A percentile compares a stretch with the other conserved stretches of the same genome.
These are phyloP conservation scores for Sycophila texana DNA, from an alignment of 2,888 invertebrate species.

Conservation along the genomic window DNA sequence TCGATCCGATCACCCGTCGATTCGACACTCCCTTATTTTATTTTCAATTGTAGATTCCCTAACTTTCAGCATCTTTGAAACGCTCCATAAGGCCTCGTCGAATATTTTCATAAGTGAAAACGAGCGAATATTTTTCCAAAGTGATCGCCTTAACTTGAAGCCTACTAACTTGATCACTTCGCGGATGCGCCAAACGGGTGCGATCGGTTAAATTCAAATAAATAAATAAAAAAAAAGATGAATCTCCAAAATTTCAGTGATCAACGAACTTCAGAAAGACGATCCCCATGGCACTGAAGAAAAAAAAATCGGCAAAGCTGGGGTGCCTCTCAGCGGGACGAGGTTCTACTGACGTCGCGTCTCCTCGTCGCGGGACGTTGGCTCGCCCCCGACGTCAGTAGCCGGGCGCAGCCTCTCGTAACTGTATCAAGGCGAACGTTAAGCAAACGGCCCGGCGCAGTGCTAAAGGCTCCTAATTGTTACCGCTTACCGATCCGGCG, in stretches of 20 bases:
- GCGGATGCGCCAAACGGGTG: no score
- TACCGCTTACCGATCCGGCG: constrained; percentile 58
- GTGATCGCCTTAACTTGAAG: background rate
- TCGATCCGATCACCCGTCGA: background rate
- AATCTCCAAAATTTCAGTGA: background rate
- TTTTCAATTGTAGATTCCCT: no score
- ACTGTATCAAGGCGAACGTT: constrained; percentile 74
- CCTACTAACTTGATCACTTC: background rate
- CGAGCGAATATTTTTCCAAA: background rate
- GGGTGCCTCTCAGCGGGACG: constrained; percentile 18
- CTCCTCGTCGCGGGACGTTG: background rate
- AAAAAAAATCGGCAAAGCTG: no score
- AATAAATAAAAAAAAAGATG: background rate
- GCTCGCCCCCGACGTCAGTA: background rate
- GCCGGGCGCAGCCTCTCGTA: constrained; percentile 60
- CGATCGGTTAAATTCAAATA: no score
- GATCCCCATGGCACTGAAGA: no score
- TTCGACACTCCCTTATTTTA: background rate
- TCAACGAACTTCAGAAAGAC: no score
- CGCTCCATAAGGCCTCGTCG: no score
- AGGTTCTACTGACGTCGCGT: constrained; percentile 60
- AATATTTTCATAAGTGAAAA: no score
- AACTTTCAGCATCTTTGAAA: no score
- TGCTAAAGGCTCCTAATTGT: constrained; percentile 72
- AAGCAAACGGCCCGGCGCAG: constrained; percentile 64